Conservation (phyloP, 35 echinoderm and acorn worm genomes). For the Anneissia japonica region DNA sequence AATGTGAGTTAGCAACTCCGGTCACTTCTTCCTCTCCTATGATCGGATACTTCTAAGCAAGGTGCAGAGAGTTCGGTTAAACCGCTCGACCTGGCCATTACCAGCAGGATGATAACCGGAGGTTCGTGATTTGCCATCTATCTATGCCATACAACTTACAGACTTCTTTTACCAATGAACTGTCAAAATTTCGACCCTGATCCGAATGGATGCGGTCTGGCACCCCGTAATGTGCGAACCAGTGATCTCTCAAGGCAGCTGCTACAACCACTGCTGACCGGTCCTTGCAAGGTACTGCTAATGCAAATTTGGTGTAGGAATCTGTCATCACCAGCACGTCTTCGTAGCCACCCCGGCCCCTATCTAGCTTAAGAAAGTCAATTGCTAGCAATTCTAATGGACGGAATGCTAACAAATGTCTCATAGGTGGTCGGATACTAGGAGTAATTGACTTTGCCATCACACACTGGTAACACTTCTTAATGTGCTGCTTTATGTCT, state of each 20-base stretch:
- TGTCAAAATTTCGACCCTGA: neutral
- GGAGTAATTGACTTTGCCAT: constrained; percentile 14
- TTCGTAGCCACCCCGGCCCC: neutral
- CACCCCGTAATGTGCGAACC: constrained; percentile 8
- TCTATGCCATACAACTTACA: constrained; percentile 7
- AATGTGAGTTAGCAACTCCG: neutral
- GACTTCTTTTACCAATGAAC: neutral
- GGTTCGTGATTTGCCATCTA: constrained; percentile 2
- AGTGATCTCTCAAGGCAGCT: constrained; percentile 21
- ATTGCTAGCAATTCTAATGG: constrained; percentile 5
- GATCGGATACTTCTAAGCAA: neutral
- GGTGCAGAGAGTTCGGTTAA: constrained; percentile 5
- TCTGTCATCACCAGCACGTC: neutral
- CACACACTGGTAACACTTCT: constrained; percentile 8
- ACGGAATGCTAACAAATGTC: constrained; percentile 11
- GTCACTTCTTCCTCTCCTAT: neutral
- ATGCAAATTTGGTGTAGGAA: constrained; percentile 1
- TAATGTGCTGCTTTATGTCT: neutral
- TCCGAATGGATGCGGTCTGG: neutral
- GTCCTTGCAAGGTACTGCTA: constrained; percentile 12
- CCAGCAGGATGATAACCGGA: constrained; percentile 31
- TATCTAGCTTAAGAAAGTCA: neutral
- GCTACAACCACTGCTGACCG: constrained; percentile 11
- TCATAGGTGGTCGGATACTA: neutral
- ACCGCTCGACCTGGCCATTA: constrained; percentile 24